Evolutionary conservation across 2,888 invertebrate species (phyloP).

Genomic region (Brachyopa scutellaris): DNA sequence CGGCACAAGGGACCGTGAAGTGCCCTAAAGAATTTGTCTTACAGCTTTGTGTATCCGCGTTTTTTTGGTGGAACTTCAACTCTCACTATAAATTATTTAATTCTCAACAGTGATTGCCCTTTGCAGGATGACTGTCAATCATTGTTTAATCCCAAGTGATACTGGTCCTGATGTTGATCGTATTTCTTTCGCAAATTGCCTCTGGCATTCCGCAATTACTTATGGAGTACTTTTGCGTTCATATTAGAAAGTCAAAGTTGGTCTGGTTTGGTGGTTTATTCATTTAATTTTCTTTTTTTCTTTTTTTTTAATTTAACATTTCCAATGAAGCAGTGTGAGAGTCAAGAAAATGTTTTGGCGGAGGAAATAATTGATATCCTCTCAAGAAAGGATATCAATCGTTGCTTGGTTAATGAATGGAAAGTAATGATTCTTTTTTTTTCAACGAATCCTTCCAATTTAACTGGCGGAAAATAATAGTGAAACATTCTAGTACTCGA

Average conservation of each 20-base stretch:
- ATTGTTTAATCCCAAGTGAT: not conserved
- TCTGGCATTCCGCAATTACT: not conserved
- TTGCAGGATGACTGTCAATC: slow-evolving; percentile 12
- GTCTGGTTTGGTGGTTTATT: not conserved
- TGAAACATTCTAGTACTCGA: no score
- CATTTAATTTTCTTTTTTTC: not conserved
- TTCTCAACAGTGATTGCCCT: slow-evolving; percentile 8
- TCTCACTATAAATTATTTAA: slow-evolving; percentile 17
- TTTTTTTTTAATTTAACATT: not conserved
- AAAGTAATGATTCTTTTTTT: no score
- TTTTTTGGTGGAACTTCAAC: not conserved
- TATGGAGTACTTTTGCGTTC: not conserved
- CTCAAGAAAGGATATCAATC: no score
- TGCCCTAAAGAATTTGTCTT: not conserved
- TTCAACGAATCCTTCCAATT: no score
- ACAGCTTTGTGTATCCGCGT: not conserved
- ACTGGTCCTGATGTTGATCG: not conserved
- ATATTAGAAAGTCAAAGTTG: no score
- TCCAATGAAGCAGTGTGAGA: not conserved
- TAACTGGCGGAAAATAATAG: no score
- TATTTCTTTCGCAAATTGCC: not conserved
- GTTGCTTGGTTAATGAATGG: no score
- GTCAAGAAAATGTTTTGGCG: not conserved
- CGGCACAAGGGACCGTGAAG: not conserved
- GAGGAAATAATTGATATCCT: no score